phyloP scores from a whole-genome alignment of 2,888 invertebrate genomes.

The Microplitis manilae region DNA sequence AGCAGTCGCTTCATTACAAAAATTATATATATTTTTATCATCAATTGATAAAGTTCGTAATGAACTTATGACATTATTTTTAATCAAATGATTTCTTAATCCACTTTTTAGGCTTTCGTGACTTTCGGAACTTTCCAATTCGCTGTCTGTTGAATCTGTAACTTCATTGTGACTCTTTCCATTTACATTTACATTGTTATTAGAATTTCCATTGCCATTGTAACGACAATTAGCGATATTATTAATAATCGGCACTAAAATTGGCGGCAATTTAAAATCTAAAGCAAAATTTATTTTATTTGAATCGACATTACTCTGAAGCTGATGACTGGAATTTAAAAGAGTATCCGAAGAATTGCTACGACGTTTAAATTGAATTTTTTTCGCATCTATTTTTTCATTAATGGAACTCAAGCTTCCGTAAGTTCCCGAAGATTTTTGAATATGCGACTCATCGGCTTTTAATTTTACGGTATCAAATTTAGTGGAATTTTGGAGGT shows the following conservation, averaged over 20 bases:
- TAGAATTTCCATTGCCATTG: neutral
- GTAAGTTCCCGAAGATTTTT: conserved; percentile 56
- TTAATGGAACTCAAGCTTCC: conserved; percentile 66
- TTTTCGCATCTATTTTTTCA: conserved; percentile 62
- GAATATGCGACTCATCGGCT: conserved; percentile 55
- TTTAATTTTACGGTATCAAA: conserved; percentile 57
- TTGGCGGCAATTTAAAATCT: conserved; percentile 78
- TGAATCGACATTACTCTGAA: neutral
- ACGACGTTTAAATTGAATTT: conserved; percentile 60
- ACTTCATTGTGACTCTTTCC: neutral
- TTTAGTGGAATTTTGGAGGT: conserved; percentile 59
- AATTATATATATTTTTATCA: conserved; percentile 42
- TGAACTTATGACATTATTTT: conserved; percentile 48
- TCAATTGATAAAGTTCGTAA: conserved; percentile 42
- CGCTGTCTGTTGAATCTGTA: conserved; percentile 55
- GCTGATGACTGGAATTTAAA: conserved; percentile 53
- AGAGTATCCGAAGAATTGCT: conserved; percentile 64
- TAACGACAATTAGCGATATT: conserved; percentile 70
- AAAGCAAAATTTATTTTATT: conserved; percentile 57
- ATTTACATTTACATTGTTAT: conserved; percentile 36
- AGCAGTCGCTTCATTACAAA: conserved; percentile 32
- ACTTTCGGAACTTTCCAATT: conserved; percentile 63
- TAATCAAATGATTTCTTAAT: conserved; percentile 56
- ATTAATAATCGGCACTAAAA: conserved; percentile 80
- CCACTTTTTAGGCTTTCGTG: conserved; percentile 62